Conservation (phyloP, 2,113 vertebrate genomes). For the Plectropomus leopardus region DNA sequence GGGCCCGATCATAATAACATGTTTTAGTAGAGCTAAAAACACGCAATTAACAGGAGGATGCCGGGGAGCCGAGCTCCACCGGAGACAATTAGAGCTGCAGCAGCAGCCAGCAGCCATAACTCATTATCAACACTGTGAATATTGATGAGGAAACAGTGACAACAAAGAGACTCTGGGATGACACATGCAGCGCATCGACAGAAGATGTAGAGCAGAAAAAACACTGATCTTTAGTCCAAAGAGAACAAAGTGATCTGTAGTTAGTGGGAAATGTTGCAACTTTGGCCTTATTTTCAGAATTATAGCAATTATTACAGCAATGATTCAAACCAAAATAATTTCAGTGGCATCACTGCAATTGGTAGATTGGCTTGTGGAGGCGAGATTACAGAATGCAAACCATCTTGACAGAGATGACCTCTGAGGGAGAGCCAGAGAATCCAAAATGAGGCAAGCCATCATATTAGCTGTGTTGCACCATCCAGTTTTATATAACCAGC, state of each 20-base stretch:
- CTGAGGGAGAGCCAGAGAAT: not conserved
- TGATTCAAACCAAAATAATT: not conserved
- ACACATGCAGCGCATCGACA: slow-evolving; percentile 6
- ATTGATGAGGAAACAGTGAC: slow-evolving; percentile 65
- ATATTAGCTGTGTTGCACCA: not conserved
- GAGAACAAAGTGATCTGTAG: not conserved
- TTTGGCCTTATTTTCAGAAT: not conserved
- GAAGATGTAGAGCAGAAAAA: not conserved
- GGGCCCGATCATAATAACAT: slow-evolving; percentile 60
- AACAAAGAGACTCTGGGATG: slow-evolving; percentile 58
- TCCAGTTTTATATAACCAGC: not conserved
- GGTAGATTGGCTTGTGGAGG: not conserved
- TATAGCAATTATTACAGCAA: not conserved
- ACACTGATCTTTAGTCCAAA: not conserved
- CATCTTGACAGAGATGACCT: not conserved
- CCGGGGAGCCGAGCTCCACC: slow-evolving; percentile 45
- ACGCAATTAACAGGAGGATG: slow-evolving; percentile 58
- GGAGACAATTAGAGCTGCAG: slow-evolving; percentile 66
- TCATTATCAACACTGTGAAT: slow-evolving; percentile 67
- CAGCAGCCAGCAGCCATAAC: slow-evolving; percentile 46
- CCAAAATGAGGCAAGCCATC: not conserved
- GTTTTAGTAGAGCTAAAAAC: slow-evolving; percentile 68
- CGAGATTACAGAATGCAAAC: not conserved
- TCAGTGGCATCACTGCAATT: not conserved
- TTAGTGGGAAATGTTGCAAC: not conserved